Base-by-base conservation (phyloP, 1,140 invertebrate species). In the Eciton burchellii region DNA sequence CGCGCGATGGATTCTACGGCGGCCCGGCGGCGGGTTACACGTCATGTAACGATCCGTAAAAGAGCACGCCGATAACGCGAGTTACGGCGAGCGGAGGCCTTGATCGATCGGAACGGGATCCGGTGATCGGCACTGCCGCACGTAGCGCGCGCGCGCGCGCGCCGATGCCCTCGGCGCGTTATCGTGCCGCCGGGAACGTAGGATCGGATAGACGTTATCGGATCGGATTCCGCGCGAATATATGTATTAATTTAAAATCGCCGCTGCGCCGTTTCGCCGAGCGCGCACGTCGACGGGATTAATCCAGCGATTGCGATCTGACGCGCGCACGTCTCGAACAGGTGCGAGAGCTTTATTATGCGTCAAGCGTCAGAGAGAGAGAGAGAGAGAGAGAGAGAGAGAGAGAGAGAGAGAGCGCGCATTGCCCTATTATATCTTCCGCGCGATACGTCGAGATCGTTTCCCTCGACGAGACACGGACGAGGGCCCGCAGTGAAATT, bases 161-260 rank as follows among this genome's bases (percentile, higher is more conserved):
- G 35, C 47, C 19, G 45, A 63, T 57, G 35, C 70, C 43, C 26
- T 35, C 43, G 71, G 63, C 60, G 76, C 65, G 82, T 81, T 79
- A 71, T 84, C 82, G 56, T 29, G 29, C 29, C 56, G 59, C 41
- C 52, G 16, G 41, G 60, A 66, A 56, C 14, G 57, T 26, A 43
- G 9, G 71, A 81, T 84, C 47, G 57, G 63, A 72, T 35, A 60
- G 24, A 52, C 70, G 71, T 74, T 83, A 83, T 83, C 81, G 72
- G 60, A 63, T 84, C 76, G 57, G 81, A 84, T 84, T 84, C 66
- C 65, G 54, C 82, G 57, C 63, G 82, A 81, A 81, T 84, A 81
- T 70, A 81, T 84, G 71, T 70, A 72, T 84, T 84, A 81, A 84
- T 71, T 77, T 52, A 60, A 84, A 84, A 71, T 65, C 71, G 65